These are phyloP conservation scores for Eidolon helvum DNA, from an alignment of 2,113 vertebrate genomes.

Conservation along the genomic window DNA sequence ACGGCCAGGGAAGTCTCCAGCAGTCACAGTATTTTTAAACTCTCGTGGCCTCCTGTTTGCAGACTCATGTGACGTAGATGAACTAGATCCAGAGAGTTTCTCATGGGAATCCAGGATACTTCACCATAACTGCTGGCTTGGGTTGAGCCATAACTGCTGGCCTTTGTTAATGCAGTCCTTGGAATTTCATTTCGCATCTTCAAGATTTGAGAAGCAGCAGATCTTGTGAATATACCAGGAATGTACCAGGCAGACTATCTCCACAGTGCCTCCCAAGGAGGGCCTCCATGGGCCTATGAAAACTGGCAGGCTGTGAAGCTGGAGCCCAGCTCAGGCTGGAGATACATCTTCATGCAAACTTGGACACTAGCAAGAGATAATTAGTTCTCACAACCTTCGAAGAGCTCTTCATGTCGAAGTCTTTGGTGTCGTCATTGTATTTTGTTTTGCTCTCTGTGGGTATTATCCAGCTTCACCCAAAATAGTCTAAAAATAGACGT, in stretches of 20 bases:
- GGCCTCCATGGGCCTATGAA: accelerated
- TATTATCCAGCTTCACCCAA: not conserved
- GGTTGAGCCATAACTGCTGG: not conserved
- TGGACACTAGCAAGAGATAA: not conserved
- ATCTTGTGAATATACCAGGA: not conserved
- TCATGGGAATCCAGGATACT: slow-evolving; percentile 87
- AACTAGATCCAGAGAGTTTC: slow-evolving; percentile 80
- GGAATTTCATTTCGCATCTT: slow-evolving; percentile 31
- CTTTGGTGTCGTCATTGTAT: not conserved
- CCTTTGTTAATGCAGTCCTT: not conserved
- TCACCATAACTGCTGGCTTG: not conserved
- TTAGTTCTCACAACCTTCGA: not conserved
- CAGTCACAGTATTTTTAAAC: slow-evolving; percentile 83
- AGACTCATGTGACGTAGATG: slow-evolving; percentile 77
- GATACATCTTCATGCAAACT: not conserved
- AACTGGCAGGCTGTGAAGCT: not conserved
- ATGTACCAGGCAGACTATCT: not conserved
- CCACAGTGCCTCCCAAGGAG: accelerated
- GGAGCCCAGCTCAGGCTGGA: accelerated
- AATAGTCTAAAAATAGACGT: not conserved
- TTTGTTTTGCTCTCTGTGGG: not conserved
- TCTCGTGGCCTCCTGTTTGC: slow-evolving; percentile 68
- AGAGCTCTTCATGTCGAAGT: not conserved
- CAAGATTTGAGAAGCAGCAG: slow-evolving; percentile 55
- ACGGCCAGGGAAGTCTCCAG: slow-evolving; percentile 85